Percentiles rank a stretch among this genome's conserved stretches.
These are phyloP conservation scores for Synanthedon myopaeformis DNA, from an alignment of 2,888 invertebrate genomes.

Conservation along the genomic window DNA sequence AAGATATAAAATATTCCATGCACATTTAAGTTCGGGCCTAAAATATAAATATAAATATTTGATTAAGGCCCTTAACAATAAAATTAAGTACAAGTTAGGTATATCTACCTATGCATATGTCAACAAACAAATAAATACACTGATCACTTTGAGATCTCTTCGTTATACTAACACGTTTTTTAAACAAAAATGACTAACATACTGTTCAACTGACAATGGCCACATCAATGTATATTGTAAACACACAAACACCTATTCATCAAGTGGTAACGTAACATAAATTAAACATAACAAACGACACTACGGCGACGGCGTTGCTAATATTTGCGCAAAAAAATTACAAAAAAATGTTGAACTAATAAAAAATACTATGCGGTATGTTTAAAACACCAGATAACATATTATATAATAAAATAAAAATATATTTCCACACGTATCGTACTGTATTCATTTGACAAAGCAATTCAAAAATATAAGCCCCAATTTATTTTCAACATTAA, in stretches of 20 bases:
- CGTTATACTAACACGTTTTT: constrained; percentile 55
- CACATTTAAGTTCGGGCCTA: neutral
- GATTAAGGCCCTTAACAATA: constrained; percentile 11
- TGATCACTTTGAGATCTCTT: constrained; percentile 67
- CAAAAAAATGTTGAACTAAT: neutral
- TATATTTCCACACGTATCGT: neutral
- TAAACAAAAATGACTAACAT: constrained; percentile 30
- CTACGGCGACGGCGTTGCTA: neutral
- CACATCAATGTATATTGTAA: constrained; percentile 28
- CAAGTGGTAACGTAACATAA: constrained; percentile 2
- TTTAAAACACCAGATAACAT: neutral
- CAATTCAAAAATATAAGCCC: neutral
- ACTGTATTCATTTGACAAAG: neutral
- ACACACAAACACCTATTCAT: constrained; percentile 2
- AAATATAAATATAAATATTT: neutral
- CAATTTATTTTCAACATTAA: neutral
- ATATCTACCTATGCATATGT: constrained; percentile 26
- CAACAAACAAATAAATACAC: constrained; percentile 63
- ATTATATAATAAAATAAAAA: neutral
- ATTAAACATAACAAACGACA: neutral
- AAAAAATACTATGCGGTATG: neutral
- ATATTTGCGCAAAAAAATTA: neutral
- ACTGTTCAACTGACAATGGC: constrained; percentile 50
- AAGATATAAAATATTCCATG: neutral
- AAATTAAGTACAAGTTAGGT: constrained; percentile 44